Conservation (phyloP, 1,140 invertebrate genomes). For the Streblospio benedicti region DNA sequence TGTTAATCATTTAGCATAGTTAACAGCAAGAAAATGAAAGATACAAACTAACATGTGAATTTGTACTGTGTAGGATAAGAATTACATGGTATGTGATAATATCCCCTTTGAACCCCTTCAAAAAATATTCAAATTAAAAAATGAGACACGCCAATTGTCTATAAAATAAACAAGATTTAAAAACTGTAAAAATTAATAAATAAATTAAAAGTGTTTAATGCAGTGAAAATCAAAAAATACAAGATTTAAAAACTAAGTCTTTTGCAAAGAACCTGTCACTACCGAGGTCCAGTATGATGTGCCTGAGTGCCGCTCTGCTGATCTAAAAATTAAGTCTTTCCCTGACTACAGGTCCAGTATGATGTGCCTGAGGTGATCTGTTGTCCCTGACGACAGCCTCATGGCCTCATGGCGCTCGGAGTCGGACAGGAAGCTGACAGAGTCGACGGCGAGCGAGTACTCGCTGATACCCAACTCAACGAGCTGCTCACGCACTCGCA, state of each 20-base stretch:
- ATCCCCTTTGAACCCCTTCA: too few relatives aligned
- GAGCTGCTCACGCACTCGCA: slow-evolving; percentile 17
- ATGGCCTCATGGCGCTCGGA: slow-evolving; percentile 9
- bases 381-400: too few relatives aligned
- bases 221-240: not conserved
- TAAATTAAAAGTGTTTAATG: not conserved
- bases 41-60: too few relatives aligned
- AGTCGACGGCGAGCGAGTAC: slow-evolving; percentile 4
- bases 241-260: not conserved
- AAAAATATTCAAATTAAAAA: too few relatives aligned
- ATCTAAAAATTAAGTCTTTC: not conserved
- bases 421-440: not conserved
- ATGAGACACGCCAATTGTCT: too few relatives aligned
- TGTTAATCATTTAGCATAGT: too few relatives aligned
- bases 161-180: too few relatives aligned
- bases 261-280: too few relatives aligned
- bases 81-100: too few relatives aligned
- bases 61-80: too few relatives aligned
- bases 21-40: too few relatives aligned
- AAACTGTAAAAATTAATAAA: not conserved
- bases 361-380: slow-evolving; percentile 16
- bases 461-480: slow-evolving; percentile 18
- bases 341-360: slow-evolving; percentile 19
- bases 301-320: not conserved
- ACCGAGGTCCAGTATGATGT: too few relatives aligned